Base-by-base conservation (phyloP, 2,113 vertebrate species). In the Peromyscus leucopus region DNA sequence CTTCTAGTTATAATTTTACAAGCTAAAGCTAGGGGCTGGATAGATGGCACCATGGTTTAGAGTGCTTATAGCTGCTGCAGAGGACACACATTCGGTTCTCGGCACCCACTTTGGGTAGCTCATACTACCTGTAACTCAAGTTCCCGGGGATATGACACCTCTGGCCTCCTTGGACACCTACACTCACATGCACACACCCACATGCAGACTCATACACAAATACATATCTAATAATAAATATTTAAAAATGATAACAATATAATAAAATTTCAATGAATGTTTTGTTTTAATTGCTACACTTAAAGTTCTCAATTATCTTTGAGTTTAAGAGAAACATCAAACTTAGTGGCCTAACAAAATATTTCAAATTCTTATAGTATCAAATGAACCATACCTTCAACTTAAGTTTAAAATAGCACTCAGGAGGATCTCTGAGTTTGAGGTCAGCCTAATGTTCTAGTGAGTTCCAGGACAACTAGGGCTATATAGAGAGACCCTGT, bases 201-300 rank as follows among this genome's bases (percentile, higher is more conserved):
- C 61, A 36, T 51, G 31, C 42, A 48, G 59, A 48, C 17, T 10
- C 24, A 63, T 24, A 31, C 7, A 85, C 82, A n/a, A 26, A 61
- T 5, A 83, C 22, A 65, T 7, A 86, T 67, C 28, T 86, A 86
- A 67, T 31, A 86, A 31, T 19, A 84, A 42, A 46, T 46, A 61
- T 28, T 84, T 33, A 1, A 48, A 95, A 97, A 93, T 75, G 46
- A 69, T 28, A 88, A 36, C 96, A 67, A 19, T 42, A 80, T 82
- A 36, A 42, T 31, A 21, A 94, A 94, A 85, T 76, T 75, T 12
- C 4, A 91, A 95, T 86, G 72, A 57, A 48, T 39, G 63, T 22
- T 51, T 82, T 90, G 28, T 83, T 89, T 79, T 95, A 93, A 95
- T 83, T 95, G 83, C 33, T 79, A 71, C 10, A 95, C 36, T 96